Percentiles rank a stretch among this genome's conserved stretches.
Evolutionary conservation across 2,113 vertebrate genomes (phyloP).

Genomic region (Synchiropus splendidus): DNA sequence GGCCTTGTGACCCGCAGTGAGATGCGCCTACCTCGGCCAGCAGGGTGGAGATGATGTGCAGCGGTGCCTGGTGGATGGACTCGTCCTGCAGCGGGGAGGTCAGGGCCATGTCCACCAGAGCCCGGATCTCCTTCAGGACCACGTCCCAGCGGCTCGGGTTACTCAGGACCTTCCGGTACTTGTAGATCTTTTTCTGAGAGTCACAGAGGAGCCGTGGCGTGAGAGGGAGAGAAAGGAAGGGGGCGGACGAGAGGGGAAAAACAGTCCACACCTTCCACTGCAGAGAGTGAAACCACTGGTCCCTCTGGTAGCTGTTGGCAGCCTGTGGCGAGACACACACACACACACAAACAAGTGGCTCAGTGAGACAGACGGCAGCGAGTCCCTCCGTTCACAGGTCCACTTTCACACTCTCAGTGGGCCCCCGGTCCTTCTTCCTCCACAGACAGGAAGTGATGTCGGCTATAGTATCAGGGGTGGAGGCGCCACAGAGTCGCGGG

Average conservation of each 20-base stretch:
- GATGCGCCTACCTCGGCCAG: conserved; percentile 80
- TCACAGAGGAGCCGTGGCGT: not conserved
- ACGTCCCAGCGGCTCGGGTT: conserved; percentile 97
- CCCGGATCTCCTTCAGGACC: conserved; percentile 93
- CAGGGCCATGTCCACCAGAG: conserved; percentile 95
- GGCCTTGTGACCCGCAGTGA: not conserved
- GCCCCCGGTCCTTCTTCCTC: too few relatives aligned
- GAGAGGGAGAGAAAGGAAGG: not conserved
- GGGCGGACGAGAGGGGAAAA: not conserved
- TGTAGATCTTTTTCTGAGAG: conserved; percentile 98
- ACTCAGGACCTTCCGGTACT: conserved; percentile 94
- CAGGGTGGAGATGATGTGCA: conserved; percentile 97
- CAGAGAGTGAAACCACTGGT: conserved; percentile 99
- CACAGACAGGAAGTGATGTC: too few relatives aligned
- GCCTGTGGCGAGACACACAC: conserved; percentile 67
- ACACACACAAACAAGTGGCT: conserved; percentile 7
- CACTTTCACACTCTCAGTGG: too few relatives aligned
- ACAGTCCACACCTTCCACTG: conserved; percentile 90
- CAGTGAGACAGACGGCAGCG: too few relatives aligned
- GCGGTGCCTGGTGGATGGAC: conserved; percentile 92
- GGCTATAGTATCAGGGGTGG: too few relatives aligned
- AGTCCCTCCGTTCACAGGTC: too few relatives aligned
- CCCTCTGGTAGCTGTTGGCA: conserved; percentile 96
- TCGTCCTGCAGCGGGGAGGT: conserved; percentile 93
- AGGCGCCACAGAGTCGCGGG: too few relatives aligned